A percentile compares a stretch with the other conserved stretches of the same genome.
phyloP scores from a whole-genome alignment of 2,888 invertebrate species.

The Drosophila anceps region DNA sequence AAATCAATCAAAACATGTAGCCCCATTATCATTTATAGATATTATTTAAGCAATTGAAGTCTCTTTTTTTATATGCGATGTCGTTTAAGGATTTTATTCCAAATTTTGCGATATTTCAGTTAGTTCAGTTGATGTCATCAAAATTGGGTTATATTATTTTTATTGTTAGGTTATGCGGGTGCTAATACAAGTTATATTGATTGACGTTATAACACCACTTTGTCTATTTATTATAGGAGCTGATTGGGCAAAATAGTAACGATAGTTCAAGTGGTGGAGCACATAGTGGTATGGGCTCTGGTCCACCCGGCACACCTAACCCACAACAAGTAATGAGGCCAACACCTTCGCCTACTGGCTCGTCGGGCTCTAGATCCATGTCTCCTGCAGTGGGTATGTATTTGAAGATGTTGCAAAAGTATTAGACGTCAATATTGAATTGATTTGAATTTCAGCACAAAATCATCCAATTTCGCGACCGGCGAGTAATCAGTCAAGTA shows the following conservation, averaged over 20 bases:
- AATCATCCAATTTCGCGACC: conserved; percentile 98
- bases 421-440: not conserved
- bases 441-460: conserved; percentile 86
- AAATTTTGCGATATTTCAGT: not conserved
- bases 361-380: conserved; percentile 98
- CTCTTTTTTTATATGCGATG: not conserved
- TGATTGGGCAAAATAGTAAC: conserved; percentile 94
- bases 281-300: conserved; percentile 89
- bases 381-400: conserved; percentile 97
- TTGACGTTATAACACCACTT: not conserved
- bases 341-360: conserved; percentile 96
- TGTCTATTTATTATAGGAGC: conserved; percentile 87
- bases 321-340: conserved; percentile 94
- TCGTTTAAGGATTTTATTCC: not conserved
- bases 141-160: not conserved
- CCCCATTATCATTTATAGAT: not conserved
- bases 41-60: not conserved
- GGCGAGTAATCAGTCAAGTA: conserved; percentile 92
- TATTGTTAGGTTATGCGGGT: not conserved
- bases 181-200: not conserved
- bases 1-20: not conserved
- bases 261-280: conserved; percentile 91
- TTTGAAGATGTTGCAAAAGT: not conserved
- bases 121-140: conserved; percentile 2
- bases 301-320: conserved; percentile 88